Base-by-base conservation (phyloP, 2,797 vertebrate genomes). In the Sphenodon punctatus region DNA sequence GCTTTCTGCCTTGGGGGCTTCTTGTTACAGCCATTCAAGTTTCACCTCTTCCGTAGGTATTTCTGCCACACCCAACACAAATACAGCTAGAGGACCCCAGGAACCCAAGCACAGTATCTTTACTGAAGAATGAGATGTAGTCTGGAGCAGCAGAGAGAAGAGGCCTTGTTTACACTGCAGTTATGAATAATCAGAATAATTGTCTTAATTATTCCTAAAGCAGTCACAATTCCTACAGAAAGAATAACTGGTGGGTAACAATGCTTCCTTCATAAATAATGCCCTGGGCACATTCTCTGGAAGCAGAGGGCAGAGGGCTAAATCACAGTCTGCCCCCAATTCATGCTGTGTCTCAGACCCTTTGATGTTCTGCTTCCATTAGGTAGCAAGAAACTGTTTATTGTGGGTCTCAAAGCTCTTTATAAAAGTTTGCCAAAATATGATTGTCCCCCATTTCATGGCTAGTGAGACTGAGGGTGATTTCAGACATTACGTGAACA, bases 191-290 rank as follows among this genome's bases (percentile, higher is more conserved):
- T 46, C 61, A 60, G 61, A 46, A 93, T 88, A 84, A 93, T 92
- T 77, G 39, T 84, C 79, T n/a, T 89, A 80, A 90, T 93, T 94
- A 89, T 93, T 92, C 70, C 78, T 32, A 16, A 80, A 80, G 85
- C 88, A 91, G 82, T 87, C 88, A 70, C 38, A 72, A 61, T 86
- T 91, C 81, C 63, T 75, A 71, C 10, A 82, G 73, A 86, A 88
- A 68, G 73, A 82, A 70, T 59, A 89, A 76, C 81, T 87, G 75
- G 58, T 63, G 45, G 85, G 58, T 69, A 83, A 93, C 91, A 94
- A 92, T 92, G 83, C 60, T 63, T 41, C 82, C 81, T 84, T 89
- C 90, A 91, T 94, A 75, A 90, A 85, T 83, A 79, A 81, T 6
- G 3, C 68, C 65, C 34, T 75, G 87, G 66, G 80, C 79, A 78